Conservation (phyloP, 2,888 invertebrate species). For the Cetonia aurata region DNA sequence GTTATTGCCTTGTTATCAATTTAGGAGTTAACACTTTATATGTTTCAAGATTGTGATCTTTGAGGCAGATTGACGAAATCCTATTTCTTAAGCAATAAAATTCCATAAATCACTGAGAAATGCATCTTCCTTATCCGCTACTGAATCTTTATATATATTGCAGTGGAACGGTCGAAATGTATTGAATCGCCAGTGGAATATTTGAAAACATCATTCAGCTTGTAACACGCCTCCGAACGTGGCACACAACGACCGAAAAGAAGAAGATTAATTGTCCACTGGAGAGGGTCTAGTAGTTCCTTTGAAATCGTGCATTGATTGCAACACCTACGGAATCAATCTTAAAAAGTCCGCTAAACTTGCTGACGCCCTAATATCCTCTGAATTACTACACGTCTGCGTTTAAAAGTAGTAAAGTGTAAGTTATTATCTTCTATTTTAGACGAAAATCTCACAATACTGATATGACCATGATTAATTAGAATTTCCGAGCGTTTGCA, state of each 20-base stretch:
- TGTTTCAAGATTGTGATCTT: too few relatives aligned
- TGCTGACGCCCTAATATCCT: conserved; percentile 23
- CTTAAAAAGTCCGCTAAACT: conserved; percentile 27
- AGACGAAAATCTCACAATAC: too few relatives aligned
- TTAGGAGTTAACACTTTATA: too few relatives aligned
- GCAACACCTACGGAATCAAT: conserved; percentile 30
- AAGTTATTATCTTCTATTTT: too few relatives aligned
- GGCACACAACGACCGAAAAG: conserved; percentile 7
- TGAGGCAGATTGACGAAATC: too few relatives aligned
- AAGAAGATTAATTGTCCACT: conserved; percentile 36
- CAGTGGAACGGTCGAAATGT: conserved; percentile 20
- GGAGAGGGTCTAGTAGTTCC: conserved; percentile 25
- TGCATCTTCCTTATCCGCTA: neutral
- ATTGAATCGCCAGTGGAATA: conserved; percentile 30
- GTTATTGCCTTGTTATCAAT: too few relatives aligned
- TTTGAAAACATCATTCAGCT: conserved; percentile 27
- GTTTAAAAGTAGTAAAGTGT: too few relatives aligned
- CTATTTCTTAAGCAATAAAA: too few relatives aligned
- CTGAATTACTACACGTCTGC: conserved; percentile 5
- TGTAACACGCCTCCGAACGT: conserved; percentile 18
- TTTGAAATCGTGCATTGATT: conserved; percentile 29
- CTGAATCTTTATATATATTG: conserved; percentile 22
- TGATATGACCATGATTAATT: too few relatives aligned
- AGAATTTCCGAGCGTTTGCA: too few relatives aligned
- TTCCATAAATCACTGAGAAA: too few relatives aligned